These are phyloP conservation scores for Lates japonicus DNA, from an alignment of 2,797 vertebrate species.

Conservation along the genomic window DNA sequence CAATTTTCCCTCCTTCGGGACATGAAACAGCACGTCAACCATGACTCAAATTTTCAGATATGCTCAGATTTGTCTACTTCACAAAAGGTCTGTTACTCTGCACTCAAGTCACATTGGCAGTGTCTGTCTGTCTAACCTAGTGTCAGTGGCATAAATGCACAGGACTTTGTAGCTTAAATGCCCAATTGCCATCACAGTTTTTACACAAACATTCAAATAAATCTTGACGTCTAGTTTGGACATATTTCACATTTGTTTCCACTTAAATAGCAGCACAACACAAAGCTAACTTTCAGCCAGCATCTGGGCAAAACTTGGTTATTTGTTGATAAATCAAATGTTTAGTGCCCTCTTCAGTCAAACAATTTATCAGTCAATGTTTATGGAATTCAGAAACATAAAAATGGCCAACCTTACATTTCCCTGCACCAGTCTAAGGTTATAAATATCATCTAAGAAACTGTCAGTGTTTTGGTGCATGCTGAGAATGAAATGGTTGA, in stretches of 20 bases:
- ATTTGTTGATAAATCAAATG: constrained; percentile 27
- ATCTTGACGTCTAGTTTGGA: neutral
- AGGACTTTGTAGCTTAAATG: constrained; percentile 21
- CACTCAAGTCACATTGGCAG: constrained; percentile 30
- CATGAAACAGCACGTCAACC: constrained; percentile 60
- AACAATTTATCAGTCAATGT: constrained; percentile 5
- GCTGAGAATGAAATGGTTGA: neutral
- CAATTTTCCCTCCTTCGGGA: constrained; percentile 57
- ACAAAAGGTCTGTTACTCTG: constrained; percentile 46
- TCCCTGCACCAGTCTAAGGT: neutral
- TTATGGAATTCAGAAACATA: constrained; percentile 14
- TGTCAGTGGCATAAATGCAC: constrained; percentile 30
- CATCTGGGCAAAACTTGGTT: constrained; percentile 5
- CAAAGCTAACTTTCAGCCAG: constrained; percentile 7
- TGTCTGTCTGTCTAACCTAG: constrained; percentile 40
- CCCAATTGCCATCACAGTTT: constrained; percentile 9
- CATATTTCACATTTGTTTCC: constrained; percentile 40
- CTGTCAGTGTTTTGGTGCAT: neutral
- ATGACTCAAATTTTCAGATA: constrained; percentile 53
- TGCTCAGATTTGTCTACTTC: constrained; percentile 56
- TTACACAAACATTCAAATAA: constrained; percentile 7
- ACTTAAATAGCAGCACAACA: constrained; percentile 20
- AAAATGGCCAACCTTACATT: constrained; percentile 10
- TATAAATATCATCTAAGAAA: neutral
- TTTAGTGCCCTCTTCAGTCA: constrained; percentile 8